Conservation (phyloP, 64 coral and sea anemone species). For the Dendronephthya gigantea region DNA sequence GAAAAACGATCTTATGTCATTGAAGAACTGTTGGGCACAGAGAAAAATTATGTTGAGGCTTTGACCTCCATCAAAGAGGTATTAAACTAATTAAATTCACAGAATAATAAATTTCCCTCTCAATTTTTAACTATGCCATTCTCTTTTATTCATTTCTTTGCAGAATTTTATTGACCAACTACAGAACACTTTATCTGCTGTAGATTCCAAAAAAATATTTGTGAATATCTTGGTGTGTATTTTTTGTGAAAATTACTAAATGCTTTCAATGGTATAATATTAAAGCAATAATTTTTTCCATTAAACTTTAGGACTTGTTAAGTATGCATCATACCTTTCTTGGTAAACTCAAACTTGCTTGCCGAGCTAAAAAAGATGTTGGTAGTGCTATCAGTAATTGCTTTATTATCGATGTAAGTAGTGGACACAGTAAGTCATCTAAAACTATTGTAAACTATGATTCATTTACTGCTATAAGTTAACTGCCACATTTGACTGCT, state of each 20-base stretch:
- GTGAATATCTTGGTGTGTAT: background rate
- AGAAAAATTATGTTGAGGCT: background rate
- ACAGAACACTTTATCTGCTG: background rate
- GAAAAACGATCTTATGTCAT: slow-evolving; percentile 5
- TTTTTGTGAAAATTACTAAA: too few species aligned
- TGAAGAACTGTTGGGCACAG: background rate
- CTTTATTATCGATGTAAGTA: background rate
- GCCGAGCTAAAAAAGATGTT: background rate
- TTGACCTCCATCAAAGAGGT: background rate
- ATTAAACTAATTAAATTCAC: background rate
- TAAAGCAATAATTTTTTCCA: background rate
- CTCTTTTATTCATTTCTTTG: background rate
- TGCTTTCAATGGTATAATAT: background rate
- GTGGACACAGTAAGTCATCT: too few species aligned
- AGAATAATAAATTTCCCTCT: too few species aligned
- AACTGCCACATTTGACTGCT: too few species aligned
- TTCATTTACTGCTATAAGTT: too few species aligned
- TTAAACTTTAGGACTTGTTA: background rate
- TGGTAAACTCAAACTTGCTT: background rate
- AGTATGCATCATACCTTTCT: background rate
- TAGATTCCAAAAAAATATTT: background rate
- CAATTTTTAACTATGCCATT: background rate
- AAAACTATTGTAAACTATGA: too few species aligned
- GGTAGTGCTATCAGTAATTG: background rate
- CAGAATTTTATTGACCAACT: background rate